A percentile compares a stretch with the other conserved stretches of the same genome.
These are phyloP conservation scores for Antechinus flavipes DNA, from an alignment of 2,113 vertebrate genomes.

Conservation along the genomic window DNA sequence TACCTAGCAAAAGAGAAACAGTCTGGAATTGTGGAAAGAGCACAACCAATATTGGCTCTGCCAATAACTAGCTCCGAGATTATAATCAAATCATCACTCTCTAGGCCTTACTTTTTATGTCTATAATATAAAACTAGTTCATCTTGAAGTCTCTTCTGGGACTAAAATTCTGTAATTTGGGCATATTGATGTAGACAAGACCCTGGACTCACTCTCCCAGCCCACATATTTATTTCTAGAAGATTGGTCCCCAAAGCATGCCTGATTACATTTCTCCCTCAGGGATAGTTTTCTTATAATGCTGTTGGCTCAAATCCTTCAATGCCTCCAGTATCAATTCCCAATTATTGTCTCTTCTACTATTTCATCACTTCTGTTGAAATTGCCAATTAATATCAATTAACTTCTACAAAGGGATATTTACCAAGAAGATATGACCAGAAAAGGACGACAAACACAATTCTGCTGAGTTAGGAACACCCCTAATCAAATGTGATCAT, in stretches of 20 bases:
- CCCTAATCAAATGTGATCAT: not conserved
- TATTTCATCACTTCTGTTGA: not conserved
- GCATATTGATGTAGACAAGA: not conserved
- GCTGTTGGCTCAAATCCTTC: no score
- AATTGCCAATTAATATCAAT: not conserved
- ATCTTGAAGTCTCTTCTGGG: not conserved
- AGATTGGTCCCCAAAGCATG: not conserved
- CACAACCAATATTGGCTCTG: not conserved
- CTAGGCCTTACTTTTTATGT: not conserved
- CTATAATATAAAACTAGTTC: not conserved
- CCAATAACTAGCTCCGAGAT: not conserved
- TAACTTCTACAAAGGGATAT: not conserved
- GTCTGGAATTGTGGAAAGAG: not conserved
- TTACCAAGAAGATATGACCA: not conserved
- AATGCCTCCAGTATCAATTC: not conserved
- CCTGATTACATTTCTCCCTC: not conserved
- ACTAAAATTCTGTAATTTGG: not conserved
- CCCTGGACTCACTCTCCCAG: not conserved
- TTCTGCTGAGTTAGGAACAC: not conserved
- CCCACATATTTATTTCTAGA: not conserved
- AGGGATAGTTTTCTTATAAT: not conserved
- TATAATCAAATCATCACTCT: not conserved
- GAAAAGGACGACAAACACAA: not conserved
- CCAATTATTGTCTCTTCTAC: no score
- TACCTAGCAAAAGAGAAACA: not conserved